Conservation (phyloP, 2,888 invertebrate genomes). For the Aquatica leii region DNA sequence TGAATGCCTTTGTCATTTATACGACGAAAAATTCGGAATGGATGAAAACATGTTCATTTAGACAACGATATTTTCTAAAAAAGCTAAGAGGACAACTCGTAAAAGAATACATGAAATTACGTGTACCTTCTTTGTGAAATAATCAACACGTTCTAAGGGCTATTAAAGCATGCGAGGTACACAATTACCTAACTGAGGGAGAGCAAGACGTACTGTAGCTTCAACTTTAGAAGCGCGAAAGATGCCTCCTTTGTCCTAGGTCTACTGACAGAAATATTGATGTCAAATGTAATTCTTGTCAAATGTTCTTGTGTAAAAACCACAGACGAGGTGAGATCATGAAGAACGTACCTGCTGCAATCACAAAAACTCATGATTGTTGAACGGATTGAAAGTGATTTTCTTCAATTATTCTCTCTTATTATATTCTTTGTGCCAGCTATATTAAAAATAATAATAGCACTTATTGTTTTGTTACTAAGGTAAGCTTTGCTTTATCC, state of each 20-base stretch:
- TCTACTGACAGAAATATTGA: too few species aligned
- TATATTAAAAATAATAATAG: slow-evolving; percentile 7
- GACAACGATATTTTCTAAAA: not conserved
- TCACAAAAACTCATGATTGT: not conserved
- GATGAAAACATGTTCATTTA: not conserved
- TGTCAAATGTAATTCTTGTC: too few species aligned
- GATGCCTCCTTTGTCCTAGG: not conserved
- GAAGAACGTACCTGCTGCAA: not conserved
- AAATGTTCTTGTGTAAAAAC: too few species aligned
- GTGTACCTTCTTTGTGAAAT: not conserved
- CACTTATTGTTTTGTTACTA: not conserved
- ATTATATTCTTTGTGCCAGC: slow-evolving; percentile 1
- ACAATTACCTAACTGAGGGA: not conserved
- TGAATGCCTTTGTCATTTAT: not conserved
- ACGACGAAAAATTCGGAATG: not conserved
- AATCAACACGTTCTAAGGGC: too few species aligned
- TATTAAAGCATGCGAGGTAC: too few species aligned
- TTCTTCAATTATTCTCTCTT: not conserved
- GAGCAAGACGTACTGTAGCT: not conserved
- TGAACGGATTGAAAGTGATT: not conserved
- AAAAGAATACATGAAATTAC: not conserved
- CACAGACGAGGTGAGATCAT: not conserved
- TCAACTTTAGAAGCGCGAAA: not conserved
- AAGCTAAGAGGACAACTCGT: not conserved
- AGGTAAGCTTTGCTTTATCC: slow-evolving; percentile 6